phyloP scores from a whole-genome alignment of 92 coral and sea anemone genomes.

The Porites lobata region DNA sequence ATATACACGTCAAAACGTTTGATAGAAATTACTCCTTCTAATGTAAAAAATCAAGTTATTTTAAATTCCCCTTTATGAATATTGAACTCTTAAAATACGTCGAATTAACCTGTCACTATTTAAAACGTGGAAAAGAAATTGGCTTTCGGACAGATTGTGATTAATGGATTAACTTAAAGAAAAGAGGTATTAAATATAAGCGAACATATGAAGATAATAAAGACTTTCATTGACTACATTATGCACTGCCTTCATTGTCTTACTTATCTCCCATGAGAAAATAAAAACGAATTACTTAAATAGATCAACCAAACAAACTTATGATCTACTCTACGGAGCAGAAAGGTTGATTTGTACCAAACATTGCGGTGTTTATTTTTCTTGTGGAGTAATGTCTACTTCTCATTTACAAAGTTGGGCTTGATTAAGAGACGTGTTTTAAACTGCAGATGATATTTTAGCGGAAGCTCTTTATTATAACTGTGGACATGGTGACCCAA shows the following conservation, averaged over 20 bases:
- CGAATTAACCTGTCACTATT: neutral
- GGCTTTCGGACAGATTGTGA: neutral
- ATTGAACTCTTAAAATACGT: neutral
- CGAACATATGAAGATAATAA: neutral
- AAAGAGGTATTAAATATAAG: neutral
- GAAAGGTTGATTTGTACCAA: neutral
- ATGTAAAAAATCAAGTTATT: too few relatives aligned
- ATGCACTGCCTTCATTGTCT: neutral
- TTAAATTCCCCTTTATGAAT: too few relatives aligned
- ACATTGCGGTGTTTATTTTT: too few relatives aligned
- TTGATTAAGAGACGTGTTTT: too few relatives aligned
- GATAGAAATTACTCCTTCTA: too few relatives aligned
- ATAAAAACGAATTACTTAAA: neutral
- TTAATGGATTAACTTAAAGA: too few relatives aligned
- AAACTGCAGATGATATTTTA: too few relatives aligned
- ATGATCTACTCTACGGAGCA: neutral
- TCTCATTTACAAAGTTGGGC: too few relatives aligned
- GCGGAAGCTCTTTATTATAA: too few relatives aligned
- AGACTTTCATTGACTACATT: neutral
- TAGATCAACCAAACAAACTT: neutral
- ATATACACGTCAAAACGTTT: too few relatives aligned
- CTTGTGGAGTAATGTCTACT: too few relatives aligned
- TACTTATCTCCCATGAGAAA: constrained; percentile 3
- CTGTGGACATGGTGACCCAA: too few relatives aligned
- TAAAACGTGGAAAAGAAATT: neutral